Base-by-base conservation (phyloP, 92 coral and sea anemone species). In the Phenganax marumi region DNA sequence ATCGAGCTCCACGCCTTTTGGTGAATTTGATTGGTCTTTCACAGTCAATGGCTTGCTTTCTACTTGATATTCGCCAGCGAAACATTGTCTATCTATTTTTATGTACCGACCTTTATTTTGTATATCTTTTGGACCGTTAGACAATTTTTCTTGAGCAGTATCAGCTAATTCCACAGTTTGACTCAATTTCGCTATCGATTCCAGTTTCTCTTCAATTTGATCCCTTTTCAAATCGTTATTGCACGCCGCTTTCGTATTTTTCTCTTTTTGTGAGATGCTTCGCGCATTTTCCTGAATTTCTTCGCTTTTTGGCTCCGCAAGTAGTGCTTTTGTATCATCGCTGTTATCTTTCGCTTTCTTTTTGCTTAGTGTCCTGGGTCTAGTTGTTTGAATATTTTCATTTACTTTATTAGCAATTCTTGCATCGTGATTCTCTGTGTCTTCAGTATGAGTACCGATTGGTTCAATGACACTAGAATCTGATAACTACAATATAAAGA, bases 181-280 rank as follows among this genome's bases (percentile, higher is more conserved):
- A 33, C 43, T 33, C 43, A 33, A 33, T 33, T 33, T 33, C 43
- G 43, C 43, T 33, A 33, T 5, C 5, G 43, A 33, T 33, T 33
- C 43, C 5, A 33, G 43, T 5, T 33, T 33, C 43, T 33, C 43
- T 33, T 33, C 43, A 33, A 5, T 33, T 33, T 33, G 43, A 5
- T 33, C 3, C 43, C 43, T 33, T 33, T 33, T 33, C 43, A 33
- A 33, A 33, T 33, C 43, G 43, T 33, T 33, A 5, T 33, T 33
- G 43, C 43, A 33, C 5, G 3, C 76, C 69, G 49, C 18, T 63
- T 18, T 79, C 21, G 79, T 33, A 18, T 78, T 51, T 61, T 85
- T 85, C n/a, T 72, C 89, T 61, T 51, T 58, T 33, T 68, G 72
- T 84, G 21, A 10, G 16, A 17, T 43, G 16, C 62, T 60, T 65